Evolutionary conservation across 2,797 vertebrate species (phyloP).

Genomic region (Myotis findleyi): DNA sequence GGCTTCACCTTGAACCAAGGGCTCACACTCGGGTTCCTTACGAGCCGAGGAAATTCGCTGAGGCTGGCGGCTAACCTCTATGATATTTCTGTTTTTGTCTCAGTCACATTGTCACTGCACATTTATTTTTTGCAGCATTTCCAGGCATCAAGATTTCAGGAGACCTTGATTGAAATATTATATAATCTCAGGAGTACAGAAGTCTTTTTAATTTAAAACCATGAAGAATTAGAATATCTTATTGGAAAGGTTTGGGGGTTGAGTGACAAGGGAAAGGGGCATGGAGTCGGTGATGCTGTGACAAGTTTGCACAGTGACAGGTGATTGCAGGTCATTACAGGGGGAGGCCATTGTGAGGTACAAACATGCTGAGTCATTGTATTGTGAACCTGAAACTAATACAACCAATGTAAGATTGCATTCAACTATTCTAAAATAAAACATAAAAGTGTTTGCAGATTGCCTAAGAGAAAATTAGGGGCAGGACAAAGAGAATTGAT

Average conservation of each 20-base stretch:
- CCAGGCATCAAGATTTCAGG: neutral
- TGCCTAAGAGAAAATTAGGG: too few species aligned
- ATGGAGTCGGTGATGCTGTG: too few species aligned
- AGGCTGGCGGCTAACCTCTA: fast-evolving
- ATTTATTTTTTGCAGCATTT: neutral
- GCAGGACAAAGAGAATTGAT: neutral
- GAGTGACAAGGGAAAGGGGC: too few species aligned
- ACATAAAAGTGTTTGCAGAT: too few species aligned
- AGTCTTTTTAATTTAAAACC: neutral
- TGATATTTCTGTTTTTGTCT: neutral
- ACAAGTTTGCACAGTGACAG: too few species aligned
- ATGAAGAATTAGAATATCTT: neutral
- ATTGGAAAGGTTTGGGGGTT: neutral
- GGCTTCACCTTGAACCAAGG: neutral
- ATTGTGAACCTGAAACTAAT: too few species aligned
- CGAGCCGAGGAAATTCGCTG: neutral
- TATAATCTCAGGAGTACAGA: neutral
- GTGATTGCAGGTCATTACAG: too few species aligned
- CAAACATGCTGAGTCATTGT: too few species aligned
- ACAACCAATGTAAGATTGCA: too few species aligned
- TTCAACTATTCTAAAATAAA: neutral
- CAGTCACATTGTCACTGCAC: neutral
- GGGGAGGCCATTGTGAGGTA: too few species aligned
- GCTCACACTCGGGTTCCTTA: neutral
- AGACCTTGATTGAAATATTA: neutral